Evolutionary conservation across 2,888 invertebrate species (phyloP).

Genomic region (Camponotus fellah): DNA sequence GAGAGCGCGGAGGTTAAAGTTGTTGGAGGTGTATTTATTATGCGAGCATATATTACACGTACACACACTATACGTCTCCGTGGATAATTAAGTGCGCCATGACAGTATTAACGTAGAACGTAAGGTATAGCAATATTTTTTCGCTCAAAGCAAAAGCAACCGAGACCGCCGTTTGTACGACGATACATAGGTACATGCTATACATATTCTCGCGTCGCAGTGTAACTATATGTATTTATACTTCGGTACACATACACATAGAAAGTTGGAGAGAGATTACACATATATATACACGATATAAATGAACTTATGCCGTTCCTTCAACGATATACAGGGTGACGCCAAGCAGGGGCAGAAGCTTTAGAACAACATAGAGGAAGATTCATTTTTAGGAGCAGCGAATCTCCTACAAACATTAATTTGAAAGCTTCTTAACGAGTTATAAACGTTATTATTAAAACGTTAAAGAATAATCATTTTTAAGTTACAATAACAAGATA

Average conservation of each 20-base stretch:
- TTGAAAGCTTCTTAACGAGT: constrained; percentile 33
- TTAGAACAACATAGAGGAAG: constrained; percentile 37
- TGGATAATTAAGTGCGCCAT: constrained; percentile 76
- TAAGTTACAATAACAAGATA: background rate
- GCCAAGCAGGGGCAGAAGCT: constrained; percentile 24
- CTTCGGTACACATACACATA: constrained; percentile 15
- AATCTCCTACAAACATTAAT: constrained; percentile 15
- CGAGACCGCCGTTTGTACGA: constrained; percentile 57
- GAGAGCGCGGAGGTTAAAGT: constrained; percentile 43
- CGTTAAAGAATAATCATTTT: constrained; percentile 15
- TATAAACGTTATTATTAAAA: constrained; percentile 12
- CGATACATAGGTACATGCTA: constrained; percentile 41
- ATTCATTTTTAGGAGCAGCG: constrained; percentile 38
- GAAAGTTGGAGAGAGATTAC: background rate
- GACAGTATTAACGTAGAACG: constrained; percentile 82
- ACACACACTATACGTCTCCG: constrained; percentile 57
- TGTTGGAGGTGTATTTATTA: constrained; percentile 64
- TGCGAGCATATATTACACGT: constrained; percentile 59
- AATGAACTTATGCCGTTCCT: constrained; percentile 48
- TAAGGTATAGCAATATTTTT: constrained; percentile 82
- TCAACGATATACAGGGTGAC: constrained; percentile 56
- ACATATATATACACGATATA: constrained; percentile 42
- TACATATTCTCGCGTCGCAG: constrained; percentile 48
- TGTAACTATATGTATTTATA: constrained; percentile 58
- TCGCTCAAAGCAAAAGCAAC: constrained; percentile 75